These are phyloP conservation scores for Staurois parvus DNA, from an alignment of 2,797 vertebrate species.

Conservation along the genomic window DNA sequence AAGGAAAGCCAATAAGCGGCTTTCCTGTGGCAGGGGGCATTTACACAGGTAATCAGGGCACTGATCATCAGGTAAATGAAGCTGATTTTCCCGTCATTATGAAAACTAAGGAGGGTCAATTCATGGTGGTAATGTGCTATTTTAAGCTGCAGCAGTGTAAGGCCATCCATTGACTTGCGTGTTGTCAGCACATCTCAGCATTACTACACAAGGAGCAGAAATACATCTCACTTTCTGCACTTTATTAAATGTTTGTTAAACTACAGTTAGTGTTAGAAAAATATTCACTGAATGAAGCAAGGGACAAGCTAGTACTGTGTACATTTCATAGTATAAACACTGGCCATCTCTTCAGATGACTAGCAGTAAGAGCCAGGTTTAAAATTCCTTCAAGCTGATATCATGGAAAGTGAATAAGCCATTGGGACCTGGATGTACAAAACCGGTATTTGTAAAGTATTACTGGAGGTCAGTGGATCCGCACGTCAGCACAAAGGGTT, in stretches of 20 bases:
- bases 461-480: background rate
- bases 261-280: slow-evolving; percentile 20
- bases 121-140: slow-evolving; percentile 31
- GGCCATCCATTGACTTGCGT: slow-evolving; percentile 31
- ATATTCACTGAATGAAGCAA: background rate
- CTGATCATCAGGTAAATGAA: background rate
- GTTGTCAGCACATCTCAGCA: slow-evolving; percentile 2
- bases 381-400: slow-evolving; percentile 31
- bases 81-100: background rate
- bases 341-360: background rate
- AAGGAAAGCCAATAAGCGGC: too few species aligned
- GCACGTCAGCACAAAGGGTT: too few species aligned
- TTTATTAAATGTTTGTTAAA: slow-evolving; percentile 6
- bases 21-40: too few species aligned
- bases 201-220: slow-evolving; percentile 3
- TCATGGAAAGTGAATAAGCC: slow-evolving; percentile 23
- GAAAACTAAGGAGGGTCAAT: background rate
- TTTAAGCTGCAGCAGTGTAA: slow-evolving; percentile 41
- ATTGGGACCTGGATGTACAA: slow-evolving; percentile 3
- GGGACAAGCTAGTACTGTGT: background rate
- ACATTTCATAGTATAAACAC: slow-evolving; percentile 24
- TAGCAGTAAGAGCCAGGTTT: slow-evolving; percentile 4
- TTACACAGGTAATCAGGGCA: too few species aligned
- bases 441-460: background rate
- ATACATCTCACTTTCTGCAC: background rate